These are phyloP conservation scores for Piliocolobus tephrosceles DNA, from an alignment of 2,113 vertebrate genomes.

Conservation along the genomic window DNA sequence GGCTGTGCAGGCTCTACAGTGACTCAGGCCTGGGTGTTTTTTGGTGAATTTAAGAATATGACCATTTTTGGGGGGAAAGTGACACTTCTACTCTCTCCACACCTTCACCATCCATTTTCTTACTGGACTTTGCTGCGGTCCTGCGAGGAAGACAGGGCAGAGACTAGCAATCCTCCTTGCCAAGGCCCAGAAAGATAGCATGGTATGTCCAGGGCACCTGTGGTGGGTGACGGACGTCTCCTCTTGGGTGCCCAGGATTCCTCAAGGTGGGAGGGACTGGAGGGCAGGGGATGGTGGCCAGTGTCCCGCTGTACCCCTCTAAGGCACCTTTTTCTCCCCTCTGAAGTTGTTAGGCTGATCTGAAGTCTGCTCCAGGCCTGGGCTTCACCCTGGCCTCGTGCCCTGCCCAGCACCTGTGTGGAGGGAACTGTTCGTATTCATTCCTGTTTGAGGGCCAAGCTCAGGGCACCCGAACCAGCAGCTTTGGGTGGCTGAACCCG, in stretches of 20 bases:
- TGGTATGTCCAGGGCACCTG: rapidly evolving
- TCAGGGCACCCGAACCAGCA: not conserved
- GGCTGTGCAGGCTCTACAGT: not conserved
- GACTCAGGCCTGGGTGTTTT: not conserved
- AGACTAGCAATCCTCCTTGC: not conserved
- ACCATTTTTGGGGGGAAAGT: not conserved
- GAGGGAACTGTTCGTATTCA: not conserved
- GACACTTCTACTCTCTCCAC: not conserved
- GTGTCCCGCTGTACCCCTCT: no score
- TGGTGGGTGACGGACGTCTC: not conserved
- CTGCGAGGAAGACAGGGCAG: not conserved
- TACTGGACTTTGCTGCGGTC: not conserved
- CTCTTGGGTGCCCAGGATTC: not conserved
- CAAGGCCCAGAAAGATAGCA: not conserved
- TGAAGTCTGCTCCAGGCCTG: not conserved
- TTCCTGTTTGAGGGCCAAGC: not conserved
- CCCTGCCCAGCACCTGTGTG: not conserved
- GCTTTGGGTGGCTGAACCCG: not conserved
- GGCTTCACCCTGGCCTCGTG: not conserved
- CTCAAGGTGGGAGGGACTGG: not conserved
- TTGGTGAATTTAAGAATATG: not conserved
- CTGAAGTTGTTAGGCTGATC: not conserved
- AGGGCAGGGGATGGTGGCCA: not conserved
- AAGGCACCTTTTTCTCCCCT: not conserved
- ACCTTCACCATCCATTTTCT: not conserved